Evolutionary conservation across 2,888 invertebrate species (phyloP), one percentile per base, ranked within the genome.

Genomic region (Esperia sulphurella): DNA sequence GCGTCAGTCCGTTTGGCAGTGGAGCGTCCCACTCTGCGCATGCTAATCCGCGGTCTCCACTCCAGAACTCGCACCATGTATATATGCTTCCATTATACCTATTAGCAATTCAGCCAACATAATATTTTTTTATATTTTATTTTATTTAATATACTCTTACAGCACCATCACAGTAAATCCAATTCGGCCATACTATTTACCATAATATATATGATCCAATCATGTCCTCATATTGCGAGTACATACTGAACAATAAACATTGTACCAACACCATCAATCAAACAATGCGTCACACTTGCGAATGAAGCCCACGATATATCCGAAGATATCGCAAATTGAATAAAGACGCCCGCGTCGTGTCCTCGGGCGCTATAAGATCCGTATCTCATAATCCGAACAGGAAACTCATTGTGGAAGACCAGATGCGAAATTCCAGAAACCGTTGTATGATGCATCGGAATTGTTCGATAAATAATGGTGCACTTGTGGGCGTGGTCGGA

Each of bases 311-410:
- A 52, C 65, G 68, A 72, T 64, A 58, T 55, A 65, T 68, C 62
- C 56, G 54, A 58, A 68, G 72, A 78, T 76, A 79, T 69, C 69
- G 59, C 59, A 68, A 71, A 75, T 75, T 72, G 65, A 71, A 79
- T 74, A 80, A 75, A 73, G 62, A 63, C 61, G 53, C 21, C 35
- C n/a, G 6, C 35, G 35, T 63, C 68, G 68, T 78, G 66, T 67
- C 81, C 77, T 65, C 53, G 72, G 80, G 81, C 82, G 76, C 82
- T 72, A 77, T 62, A 57, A 78, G 84, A 86, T 83, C 75, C 71
- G 75, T 76, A 86, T 86, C 87, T 77, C 63, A 65, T 84, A 87
- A 87, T 86, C 86, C 87, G 80, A 76, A 86, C 89, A 88, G 89
- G 89, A 89, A 89, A 71, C 65, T 71, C 73, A 79, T 88, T 89